Base-by-base conservation (phyloP, 1,140 invertebrate genomes). In the Geopemphigus sp. region DNA sequence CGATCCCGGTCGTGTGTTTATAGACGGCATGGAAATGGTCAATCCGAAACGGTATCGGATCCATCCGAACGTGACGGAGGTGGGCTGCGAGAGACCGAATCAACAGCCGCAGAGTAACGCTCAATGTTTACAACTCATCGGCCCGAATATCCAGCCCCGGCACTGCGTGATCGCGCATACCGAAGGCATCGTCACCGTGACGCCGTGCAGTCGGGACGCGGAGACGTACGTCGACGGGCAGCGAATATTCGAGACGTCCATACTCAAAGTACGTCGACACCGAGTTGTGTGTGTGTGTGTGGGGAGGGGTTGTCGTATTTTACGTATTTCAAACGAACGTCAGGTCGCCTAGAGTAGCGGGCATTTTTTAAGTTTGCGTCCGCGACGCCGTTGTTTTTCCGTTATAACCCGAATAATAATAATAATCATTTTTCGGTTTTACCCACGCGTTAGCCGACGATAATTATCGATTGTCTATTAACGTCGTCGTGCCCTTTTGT, bases 201-300 rank as follows among this genome's bases (percentile, higher is more conserved):
- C 95, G n/a, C 95, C 96, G 32, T 91, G 94, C 83, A 94, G 93
- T 84, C 89, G 94, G 24, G 95, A 97, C 84, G 94, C 95, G 5
- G 93, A 97, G 83, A 96, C 95, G 11, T 97, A 94, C 84, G 94
- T 98, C 72, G 96, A 98, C 85, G 94, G 94, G 59, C 93, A 95
- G 84, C 89, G 95, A 82, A 94, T 97, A 83, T 91, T 92, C 84
- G 95, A 98, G 85, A 96, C 95, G 1, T 96, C 96, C 5, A 93
- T 97, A 82, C 87, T 98, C 53, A 93, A 95, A 88, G 92, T 92
- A 84, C 83, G 84, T 85, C n/a, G n/a, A n/a, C n/a, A n/a, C n/a
- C n/a, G n/a, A n/a, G n/a, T n/a, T n/a, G n/a, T n/a, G n/a, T n/a
- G n/a, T n/a, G n/a, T n/a, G n/a, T n/a, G n/a, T n/a, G n/a, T n/a